These are phyloP conservation scores for Trachelus iudaicus DNA, from an alignment of 2,888 invertebrate species.

Conservation along the genomic window DNA sequence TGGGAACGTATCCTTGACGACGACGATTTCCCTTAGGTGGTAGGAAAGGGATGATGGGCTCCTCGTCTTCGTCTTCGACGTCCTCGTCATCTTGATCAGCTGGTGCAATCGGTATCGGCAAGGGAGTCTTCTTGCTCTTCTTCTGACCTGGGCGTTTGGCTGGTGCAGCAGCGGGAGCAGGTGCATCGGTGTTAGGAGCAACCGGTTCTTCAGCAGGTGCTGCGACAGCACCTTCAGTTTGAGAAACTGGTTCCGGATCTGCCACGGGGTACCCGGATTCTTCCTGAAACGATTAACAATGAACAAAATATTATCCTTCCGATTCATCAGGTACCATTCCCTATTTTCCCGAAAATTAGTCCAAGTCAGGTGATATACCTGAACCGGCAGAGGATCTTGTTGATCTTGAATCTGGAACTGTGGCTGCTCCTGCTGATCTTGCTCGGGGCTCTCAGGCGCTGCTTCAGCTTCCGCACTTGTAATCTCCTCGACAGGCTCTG, in stretches of 20 bases:
- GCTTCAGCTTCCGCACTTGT: constrained; percentile 55
- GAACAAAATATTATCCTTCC: no score
- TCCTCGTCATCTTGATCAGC: constrained; percentile 69
- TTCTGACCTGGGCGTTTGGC: constrained; percentile 28
- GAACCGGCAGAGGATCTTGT: neutral
- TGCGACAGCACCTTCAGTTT: constrained; percentile 7
- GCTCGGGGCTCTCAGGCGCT: constrained; percentile 30
- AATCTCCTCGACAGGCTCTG: constrained; percentile 49
- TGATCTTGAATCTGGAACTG: constrained; percentile 3
- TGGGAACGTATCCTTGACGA: constrained; percentile 58
- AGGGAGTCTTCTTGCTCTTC: constrained; percentile 48
- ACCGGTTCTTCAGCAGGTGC: constrained; percentile 2
- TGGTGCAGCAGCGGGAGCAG: constrained; percentile 8
- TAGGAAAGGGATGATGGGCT: constrained; percentile 37
- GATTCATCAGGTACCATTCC: no score
- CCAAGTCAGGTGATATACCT: no score
- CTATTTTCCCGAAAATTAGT: no score
- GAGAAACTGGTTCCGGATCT: constrained; percentile 16
- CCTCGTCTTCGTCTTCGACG: constrained; percentile 58
- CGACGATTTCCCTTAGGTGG: constrained; percentile 48
- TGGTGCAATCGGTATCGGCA: constrained; percentile 30
- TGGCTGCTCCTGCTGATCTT: neutral
- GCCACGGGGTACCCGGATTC: constrained; percentile 16
- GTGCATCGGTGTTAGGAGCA: constrained; percentile 6
- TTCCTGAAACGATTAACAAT: neutral